Evolutionary conservation across 2,888 invertebrate species (phyloP), one percentile per base, ranked within the genome.

Genomic region (Dorcus hopei): DNA sequence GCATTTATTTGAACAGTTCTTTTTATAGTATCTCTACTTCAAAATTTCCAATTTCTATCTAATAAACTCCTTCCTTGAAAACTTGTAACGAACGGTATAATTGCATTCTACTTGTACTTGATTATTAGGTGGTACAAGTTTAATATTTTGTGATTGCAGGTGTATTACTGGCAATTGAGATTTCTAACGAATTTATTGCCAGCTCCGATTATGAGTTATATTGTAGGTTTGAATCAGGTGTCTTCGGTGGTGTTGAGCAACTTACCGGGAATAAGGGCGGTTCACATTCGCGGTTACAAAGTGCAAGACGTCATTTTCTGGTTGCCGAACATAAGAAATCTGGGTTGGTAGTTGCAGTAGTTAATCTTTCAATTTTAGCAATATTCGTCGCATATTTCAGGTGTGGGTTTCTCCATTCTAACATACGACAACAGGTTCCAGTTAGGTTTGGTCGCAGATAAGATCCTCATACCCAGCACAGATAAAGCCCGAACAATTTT

Each of bases 301-400:
- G 41, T 59, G 26, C 41, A 49, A 42, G 52, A 59, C 45, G 42
- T 56, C 19, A 23, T 59, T 8, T 59, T 55, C 47, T 59, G 55
- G 55, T 39, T 52, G 11, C 59, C 59, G 6, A 48, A 54, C 19
- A 49, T 59, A 4, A 19, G 16, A 49, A 49, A 48, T 14, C 33
- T 52, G 39, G 59, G 59, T 56, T 9, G 16, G 26, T 33, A 33
- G 6, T 33, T 33, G 26, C 7, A 33, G 1, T 14, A 14, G 26
- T 33, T 33, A 33, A 3, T 33, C 26, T 33, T 33, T 33, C 26
- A 33, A 33, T 33, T 5, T 33, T 33, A 33, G 7, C 3, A 33
- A 33, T 7, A 3, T 5, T 3, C 7, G 26, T 33, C 26, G 26
- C 5, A 33, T 33, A 33, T 19, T 45, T 45, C 23, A 45, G 45